phyloP scores from a whole-genome alignment of 2,888 invertebrate species.

The Diplazon laetatorius region DNA sequence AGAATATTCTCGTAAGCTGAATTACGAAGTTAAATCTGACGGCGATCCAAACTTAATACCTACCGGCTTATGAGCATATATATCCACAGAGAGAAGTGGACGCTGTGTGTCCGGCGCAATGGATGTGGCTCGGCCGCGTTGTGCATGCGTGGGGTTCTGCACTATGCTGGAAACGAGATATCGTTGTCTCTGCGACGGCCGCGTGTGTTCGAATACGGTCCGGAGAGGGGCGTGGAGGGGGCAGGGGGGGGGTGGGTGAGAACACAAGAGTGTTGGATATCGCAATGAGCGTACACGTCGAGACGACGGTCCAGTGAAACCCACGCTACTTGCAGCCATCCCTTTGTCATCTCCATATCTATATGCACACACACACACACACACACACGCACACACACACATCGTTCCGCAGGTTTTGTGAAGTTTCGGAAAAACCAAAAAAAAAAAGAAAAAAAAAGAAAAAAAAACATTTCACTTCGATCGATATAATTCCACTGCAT shows the following conservation, averaged over 20 bases:
- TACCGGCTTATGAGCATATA: constrained; percentile 64
- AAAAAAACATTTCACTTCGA: background rate
- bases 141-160: constrained; percentile 36
- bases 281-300: constrained; percentile 62
- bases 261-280: constrained; percentile 68
- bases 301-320: constrained; percentile 33
- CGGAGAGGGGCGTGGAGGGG: no score
- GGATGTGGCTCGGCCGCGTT: constrained; percentile 12
- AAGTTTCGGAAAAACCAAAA: no score
- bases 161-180: constrained; percentile 72
- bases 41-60: constrained; percentile 66
- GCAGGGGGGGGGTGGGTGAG: background rate
- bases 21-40: constrained; percentile 66
- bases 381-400: no score
- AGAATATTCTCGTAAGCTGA: constrained; percentile 55
- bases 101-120: constrained; percentile 26
- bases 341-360: constrained; percentile 35
- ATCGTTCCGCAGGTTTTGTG: background rate
- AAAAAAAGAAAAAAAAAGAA: background rate
- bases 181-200: constrained; percentile 67
- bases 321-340: background rate
- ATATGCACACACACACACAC: no score
- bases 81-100: constrained; percentile 26
- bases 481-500: background rate
- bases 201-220: constrained; percentile 37